Percentiles rank a stretch among this genome's conserved stretches.
Evolutionary conservation across 2,888 invertebrate species (phyloP).

Genomic region (Halictus ligatus): DNA sequence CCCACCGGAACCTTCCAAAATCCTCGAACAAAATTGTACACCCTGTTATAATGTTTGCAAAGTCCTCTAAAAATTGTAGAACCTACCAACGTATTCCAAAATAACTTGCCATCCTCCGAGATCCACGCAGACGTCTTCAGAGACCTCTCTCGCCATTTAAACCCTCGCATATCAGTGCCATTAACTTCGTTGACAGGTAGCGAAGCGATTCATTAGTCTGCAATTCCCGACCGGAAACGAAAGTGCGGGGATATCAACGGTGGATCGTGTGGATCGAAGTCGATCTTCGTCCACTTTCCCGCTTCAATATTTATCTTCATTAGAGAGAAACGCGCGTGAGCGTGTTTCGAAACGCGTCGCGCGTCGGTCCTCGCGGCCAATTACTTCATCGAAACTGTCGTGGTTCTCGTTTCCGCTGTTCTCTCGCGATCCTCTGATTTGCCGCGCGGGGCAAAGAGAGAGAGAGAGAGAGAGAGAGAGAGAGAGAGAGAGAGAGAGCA

Average conservation of each 20-base stretch:
- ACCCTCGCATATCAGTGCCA: neutral
- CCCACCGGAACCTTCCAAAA: neutral
- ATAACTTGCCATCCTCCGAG: neutral
- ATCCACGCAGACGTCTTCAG: neutral
- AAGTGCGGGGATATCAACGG: constrained; percentile 27
- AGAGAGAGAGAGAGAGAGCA: neutral
- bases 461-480: neutral
- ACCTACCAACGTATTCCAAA: rapidly evolving
- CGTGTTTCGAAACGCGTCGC: constrained; percentile 31
- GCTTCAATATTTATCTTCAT: constrained; percentile 50
- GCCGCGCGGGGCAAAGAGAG: neutral
- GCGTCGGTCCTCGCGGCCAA: constrained; percentile 20
- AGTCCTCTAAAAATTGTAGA: neutral
- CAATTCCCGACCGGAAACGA: constrained; percentile 36
- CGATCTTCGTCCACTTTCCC: constrained; percentile 22
- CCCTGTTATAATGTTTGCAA: neutral
- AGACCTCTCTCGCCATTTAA: neutral
- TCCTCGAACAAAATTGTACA: neutral
- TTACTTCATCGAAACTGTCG: constrained; percentile 6
- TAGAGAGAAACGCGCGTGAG: constrained; percentile 32
- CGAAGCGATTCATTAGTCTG: neutral
- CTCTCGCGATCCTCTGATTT: neutral
- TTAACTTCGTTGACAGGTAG: constrained; percentile 5
- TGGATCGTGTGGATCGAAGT: constrained; percentile 16
- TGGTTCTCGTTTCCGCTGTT: constrained; percentile 7